Percentiles rank a stretch among this genome's conserved stretches.
These are phyloP conservation scores for Limnodromus scolopaceus DNA, from an alignment of 2,797 vertebrate genomes.

Conservation along the genomic window DNA sequence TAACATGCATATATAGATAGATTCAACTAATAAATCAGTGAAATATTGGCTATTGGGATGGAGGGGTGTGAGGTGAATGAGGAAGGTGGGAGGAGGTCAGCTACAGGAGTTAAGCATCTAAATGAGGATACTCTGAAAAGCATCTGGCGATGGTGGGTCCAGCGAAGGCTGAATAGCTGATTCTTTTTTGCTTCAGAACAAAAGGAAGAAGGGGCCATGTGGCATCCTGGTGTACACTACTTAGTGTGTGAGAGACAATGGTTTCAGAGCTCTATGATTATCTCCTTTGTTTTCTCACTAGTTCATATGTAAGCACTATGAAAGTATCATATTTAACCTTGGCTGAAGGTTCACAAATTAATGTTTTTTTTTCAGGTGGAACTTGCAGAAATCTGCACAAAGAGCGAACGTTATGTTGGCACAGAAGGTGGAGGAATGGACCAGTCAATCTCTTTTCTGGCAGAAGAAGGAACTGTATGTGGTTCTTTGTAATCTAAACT, in stretches of 20 bases:
- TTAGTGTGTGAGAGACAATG: neutral
- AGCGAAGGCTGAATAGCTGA: neutral
- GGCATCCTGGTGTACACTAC: neutral
- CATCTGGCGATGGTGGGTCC: neutral
- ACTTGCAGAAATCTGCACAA: slow-evolving; percentile 93
- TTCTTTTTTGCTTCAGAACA: neutral
- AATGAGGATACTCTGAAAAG: neutral
- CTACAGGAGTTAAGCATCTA: neutral
- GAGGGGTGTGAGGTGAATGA: neutral
- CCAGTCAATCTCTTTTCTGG: slow-evolving; percentile 97
- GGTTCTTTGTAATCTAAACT: neutral
- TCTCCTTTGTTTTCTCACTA: neutral
- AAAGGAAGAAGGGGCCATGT: neutral
- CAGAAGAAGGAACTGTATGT: slow-evolving; percentile 93
- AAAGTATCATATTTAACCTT: neutral
- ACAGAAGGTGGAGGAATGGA: slow-evolving; percentile 99
- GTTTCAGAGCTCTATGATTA: neutral
- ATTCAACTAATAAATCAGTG: neutral
- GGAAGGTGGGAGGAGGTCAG: neutral
- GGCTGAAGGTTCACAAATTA: neutral
- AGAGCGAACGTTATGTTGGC: slow-evolving; percentile 92
- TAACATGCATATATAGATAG: neutral
- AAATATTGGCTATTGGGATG: neutral
- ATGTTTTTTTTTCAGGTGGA: slow-evolving; percentile 82
- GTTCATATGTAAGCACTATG: neutral